Percentiles rank a stretch among this genome's conserved stretches.
Conservation (phyloP, 2,113 vertebrate species). For the Nycticryphes semicollaris region DNA sequence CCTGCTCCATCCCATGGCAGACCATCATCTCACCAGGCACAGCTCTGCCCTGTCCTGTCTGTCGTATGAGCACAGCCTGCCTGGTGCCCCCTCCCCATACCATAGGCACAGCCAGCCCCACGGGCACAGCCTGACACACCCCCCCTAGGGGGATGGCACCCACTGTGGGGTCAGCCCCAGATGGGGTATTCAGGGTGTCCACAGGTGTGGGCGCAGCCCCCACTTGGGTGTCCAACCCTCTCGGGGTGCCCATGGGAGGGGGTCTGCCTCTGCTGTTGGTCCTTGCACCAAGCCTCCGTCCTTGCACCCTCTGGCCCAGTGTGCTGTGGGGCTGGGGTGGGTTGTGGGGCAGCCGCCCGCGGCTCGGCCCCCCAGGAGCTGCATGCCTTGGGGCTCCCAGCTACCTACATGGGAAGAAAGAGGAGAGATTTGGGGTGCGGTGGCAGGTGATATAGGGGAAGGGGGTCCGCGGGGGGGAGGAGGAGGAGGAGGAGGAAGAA, state of each 20-base stretch:
- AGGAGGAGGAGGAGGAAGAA: slow-evolving; percentile 83
- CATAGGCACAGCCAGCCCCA: neutral
- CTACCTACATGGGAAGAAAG: slow-evolving; percentile 86
- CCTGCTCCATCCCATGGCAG: neutral
- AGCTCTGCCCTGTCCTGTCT: neutral
- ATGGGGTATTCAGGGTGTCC: neutral
- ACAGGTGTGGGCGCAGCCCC: fast-evolving
- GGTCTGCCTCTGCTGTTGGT: neutral
- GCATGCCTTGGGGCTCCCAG: slow-evolving; percentile 45
- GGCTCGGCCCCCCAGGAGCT: neutral
- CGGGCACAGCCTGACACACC: neutral
- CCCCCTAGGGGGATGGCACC: neutral
- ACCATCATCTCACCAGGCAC: too few relatives aligned
- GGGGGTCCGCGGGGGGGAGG: slow-evolving; percentile 83
- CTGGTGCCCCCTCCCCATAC: neutral
- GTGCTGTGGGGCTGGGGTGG: slow-evolving; percentile 23
- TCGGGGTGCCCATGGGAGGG: neutral
- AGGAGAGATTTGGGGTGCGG: slow-evolving; percentile 85
- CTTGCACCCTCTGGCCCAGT: neutral
- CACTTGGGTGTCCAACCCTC: neutral
- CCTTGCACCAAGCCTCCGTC: neutral
- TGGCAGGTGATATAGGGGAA: slow-evolving; percentile 82
- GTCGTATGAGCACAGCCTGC: neutral
- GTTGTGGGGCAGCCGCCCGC: slow-evolving; percentile 20
- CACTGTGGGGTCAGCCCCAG: neutral